Conservation (phyloP, 53 echinoderm and acorn worm species). For the Holothuria scabra region DNA sequence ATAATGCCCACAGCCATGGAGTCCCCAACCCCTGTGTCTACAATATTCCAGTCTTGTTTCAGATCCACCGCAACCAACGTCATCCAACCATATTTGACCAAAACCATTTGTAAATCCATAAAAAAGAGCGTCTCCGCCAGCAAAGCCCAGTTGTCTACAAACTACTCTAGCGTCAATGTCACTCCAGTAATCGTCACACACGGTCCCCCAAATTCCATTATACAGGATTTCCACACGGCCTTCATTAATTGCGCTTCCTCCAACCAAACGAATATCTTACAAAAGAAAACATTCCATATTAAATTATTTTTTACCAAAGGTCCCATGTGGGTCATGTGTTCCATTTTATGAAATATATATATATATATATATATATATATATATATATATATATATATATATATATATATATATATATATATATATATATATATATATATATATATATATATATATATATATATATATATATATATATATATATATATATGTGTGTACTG, state of each 20-base stretch:
- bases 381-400: no score
- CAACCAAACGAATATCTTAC: neutral
- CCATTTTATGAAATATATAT: no score
- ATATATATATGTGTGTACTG: no score
- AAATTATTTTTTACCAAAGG: no score
- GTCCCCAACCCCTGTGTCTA: constrained; percentile 3
- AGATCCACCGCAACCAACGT: neutral
- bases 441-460: no score
- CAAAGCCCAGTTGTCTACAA: constrained; percentile 35
- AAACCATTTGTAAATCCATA: neutral
- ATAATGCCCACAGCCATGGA: constrained; percentile 2
- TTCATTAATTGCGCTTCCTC: neutral
- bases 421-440: no score
- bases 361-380: no score
- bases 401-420: no score
- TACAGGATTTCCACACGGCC: constrained; percentile 23
- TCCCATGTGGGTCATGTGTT: no score
- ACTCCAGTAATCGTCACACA: constrained; percentile 38
- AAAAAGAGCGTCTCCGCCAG: neutral
- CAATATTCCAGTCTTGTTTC: constrained; percentile 5
- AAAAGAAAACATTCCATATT: no score
- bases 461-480: no score
- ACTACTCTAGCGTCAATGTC: constrained; percentile 13
- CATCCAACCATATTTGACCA: constrained; percentile 30
- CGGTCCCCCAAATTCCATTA: constrained; percentile 35